These are phyloP conservation scores for Archips crataeganus DNA, from an alignment of 2,888 invertebrate species.

Conservation along the genomic window DNA sequence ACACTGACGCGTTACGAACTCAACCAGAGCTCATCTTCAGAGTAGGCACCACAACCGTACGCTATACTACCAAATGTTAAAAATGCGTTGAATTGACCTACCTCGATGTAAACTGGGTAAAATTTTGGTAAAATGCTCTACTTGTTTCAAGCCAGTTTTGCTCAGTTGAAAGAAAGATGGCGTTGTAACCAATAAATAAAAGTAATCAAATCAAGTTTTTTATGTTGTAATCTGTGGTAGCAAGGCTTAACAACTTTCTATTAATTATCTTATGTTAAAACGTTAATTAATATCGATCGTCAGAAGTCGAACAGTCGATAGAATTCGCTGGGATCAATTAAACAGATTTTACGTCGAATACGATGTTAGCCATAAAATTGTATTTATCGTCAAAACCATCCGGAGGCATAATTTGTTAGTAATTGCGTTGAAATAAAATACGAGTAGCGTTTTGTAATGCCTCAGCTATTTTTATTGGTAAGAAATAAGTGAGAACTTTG, in stretches of 20 bases:
- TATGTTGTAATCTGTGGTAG: conserved; percentile 1
- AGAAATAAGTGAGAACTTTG: conserved; percentile 7
- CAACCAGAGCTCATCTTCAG: no score
- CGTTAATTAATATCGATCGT: conserved; percentile 17
- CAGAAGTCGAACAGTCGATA: conserved; percentile 18
- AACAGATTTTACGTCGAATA: conserved; percentile 23
- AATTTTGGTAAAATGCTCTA: no score
- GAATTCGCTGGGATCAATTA: conserved; percentile 16
- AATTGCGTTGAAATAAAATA: conserved; percentile 11
- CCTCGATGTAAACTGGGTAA: no score
- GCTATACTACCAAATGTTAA: no score
- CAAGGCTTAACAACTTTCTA: conserved; percentile 20
- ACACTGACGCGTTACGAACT: no score
- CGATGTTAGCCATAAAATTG: neutral
- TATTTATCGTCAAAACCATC: neutral
- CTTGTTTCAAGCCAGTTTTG: no score
- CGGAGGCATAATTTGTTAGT: neutral
- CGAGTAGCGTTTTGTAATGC: conserved; percentile 9
- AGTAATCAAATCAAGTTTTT: conserved; percentile 8
- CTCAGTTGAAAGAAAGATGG: neutral
- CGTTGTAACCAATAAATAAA: neutral
- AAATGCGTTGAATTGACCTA: no score
- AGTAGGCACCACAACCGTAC: no score
- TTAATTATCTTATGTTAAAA: conserved; percentile 22
- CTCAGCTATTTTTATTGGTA: conserved; percentile 7